These are phyloP conservation scores for Nesometra sesokonis DNA, from an alignment of 35 echinoderm and acorn worm genomes.

Conservation along the genomic window DNA sequence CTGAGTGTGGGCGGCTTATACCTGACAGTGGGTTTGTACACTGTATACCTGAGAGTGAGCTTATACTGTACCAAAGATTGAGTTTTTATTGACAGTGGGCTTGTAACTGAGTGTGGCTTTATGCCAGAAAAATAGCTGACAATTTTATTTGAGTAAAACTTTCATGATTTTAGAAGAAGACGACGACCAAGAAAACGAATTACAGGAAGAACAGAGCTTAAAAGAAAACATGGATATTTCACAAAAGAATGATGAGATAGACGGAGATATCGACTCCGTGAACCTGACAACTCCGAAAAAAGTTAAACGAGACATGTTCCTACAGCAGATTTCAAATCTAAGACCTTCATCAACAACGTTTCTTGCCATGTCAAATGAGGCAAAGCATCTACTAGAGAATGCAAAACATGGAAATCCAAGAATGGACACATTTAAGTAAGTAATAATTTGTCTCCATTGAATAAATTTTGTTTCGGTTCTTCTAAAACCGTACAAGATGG, in stretches of 20 bases:
- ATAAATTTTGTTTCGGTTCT: no score
- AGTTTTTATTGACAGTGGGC: no score
- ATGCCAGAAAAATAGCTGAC: no score
- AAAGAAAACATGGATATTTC: neutral
- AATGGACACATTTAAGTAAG: neutral
- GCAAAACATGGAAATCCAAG: neutral
- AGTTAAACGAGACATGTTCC: neutral
- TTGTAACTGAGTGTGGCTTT: no score
- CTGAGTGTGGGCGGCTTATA: no score
- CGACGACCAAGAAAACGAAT: neutral
- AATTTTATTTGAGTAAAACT: neutral
- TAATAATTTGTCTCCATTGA: no score
- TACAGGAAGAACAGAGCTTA: neutral
- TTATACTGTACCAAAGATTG: no score
- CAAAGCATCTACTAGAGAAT: neutral
- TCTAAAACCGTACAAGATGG: no score
- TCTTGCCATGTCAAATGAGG: neutral
- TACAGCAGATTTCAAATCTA: neutral
- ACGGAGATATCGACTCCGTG: neutral
- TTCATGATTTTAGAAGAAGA: neutral
- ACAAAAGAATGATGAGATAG: neutral
- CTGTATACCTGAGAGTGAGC: no score
- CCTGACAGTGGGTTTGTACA: no score
- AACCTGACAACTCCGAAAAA: neutral
- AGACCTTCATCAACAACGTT: neutral